A percentile compares a stretch with the other conserved stretches of the same genome.
Conservation (phyloP, 92 coral and sea anemone genomes). For the Zoanthus sociatus region DNA sequence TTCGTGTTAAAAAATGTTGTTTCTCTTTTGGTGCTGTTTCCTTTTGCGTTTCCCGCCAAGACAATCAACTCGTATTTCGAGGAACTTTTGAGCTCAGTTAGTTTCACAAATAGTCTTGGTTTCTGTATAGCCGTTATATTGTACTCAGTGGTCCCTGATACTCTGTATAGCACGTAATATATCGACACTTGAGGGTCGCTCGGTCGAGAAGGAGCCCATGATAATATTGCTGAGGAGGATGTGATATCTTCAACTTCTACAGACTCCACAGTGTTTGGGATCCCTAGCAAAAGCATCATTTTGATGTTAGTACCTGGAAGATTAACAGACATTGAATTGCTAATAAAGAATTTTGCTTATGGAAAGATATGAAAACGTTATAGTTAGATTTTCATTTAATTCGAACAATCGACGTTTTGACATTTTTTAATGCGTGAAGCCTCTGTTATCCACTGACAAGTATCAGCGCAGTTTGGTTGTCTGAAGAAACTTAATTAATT, state of each 20-base stretch:
- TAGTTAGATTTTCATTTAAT: no score
- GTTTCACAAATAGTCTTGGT: not conserved
- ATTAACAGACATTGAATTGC: not conserved
- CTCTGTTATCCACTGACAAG: no score
- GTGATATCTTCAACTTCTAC: slow-evolving; percentile 15
- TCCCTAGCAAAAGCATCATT: not conserved
- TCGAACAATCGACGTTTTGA: no score
- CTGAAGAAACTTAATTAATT: no score
- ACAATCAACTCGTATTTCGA: slow-evolving; percentile 14
- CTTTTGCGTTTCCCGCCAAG: slow-evolving; percentile 16
- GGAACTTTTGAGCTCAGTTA: not conserved
- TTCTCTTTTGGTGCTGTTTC: slow-evolving; percentile 18
- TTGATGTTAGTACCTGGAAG: not conserved
- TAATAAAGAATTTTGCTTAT: not conserved
- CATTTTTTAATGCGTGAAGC: no score
- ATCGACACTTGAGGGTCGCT: not conserved
- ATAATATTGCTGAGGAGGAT: slow-evolving; percentile 28
- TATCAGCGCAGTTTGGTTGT: no score
- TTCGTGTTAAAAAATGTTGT: not conserved
- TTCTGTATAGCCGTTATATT: not conserved
- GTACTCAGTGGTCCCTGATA: not conserved
- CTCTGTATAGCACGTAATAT: slow-evolving; percentile 4
- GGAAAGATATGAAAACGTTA: not conserved
- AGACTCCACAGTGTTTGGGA: not conserved
- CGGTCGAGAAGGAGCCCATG: slow-evolving; percentile 15